phyloP scores from a whole-genome alignment of 2,797 vertebrate species.

The Champsocephalus gunnari region DNA sequence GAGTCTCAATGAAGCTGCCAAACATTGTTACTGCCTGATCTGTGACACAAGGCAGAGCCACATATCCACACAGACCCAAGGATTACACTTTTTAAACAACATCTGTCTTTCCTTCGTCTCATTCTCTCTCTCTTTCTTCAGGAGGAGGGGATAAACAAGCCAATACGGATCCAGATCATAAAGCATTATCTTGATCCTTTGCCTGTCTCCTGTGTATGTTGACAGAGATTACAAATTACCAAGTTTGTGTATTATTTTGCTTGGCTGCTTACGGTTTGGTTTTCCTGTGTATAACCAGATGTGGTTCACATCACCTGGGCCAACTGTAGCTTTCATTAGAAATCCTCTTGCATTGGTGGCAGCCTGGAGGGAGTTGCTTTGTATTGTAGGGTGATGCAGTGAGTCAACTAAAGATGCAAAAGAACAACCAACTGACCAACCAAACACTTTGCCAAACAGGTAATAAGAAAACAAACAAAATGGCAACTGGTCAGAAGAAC shows the following conservation, averaged over 20 bases:
- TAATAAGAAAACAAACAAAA: background rate
- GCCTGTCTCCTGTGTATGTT: constrained; percentile 45
- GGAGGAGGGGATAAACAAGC: constrained; percentile 45
- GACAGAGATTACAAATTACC: constrained; percentile 58
- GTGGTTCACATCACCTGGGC: constrained; percentile 31
- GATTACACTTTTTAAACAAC: constrained; percentile 70
- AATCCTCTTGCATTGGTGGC: constrained; percentile 13
- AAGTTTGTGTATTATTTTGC: constrained; percentile 61
- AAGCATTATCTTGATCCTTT: constrained; percentile 57
- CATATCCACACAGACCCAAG: constrained; percentile 55
- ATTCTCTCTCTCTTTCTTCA: constrained; percentile 1
- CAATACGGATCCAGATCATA: constrained; percentile 54
- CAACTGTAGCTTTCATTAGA: constrained; percentile 24
- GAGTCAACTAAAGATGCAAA: constrained; percentile 1
- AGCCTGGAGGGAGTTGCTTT: constrained; percentile 21
- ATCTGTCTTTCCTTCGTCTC: constrained; percentile 51
- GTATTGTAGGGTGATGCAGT: background rate
- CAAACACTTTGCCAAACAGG: background rate
- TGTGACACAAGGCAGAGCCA: constrained; percentile 63
- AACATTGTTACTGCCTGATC: constrained; percentile 43
- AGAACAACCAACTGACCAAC: background rate
- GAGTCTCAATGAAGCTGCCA: constrained; percentile 58
- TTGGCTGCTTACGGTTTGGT: constrained; percentile 49
- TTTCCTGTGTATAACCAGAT: constrained; percentile 49
- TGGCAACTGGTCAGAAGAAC: background rate